Base-by-base conservation (phyloP, 2,888 invertebrate species). In the Helobdella robusta region DNA sequence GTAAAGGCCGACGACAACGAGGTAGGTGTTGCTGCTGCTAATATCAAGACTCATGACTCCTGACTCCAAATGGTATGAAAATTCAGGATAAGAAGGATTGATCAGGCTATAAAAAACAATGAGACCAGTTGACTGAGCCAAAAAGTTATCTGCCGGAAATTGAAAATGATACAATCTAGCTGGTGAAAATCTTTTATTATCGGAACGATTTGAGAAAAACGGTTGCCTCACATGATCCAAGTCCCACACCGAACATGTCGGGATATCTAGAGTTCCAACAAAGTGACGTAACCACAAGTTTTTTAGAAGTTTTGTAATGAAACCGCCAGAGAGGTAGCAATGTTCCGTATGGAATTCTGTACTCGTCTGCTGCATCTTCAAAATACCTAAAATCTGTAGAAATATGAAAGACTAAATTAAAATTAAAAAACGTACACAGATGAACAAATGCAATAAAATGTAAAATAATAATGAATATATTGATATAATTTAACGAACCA, bases 331-430 rank as follows among this genome's bases (percentile, higher is more conserved):
- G 81, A 0, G 95, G 95, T 63, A 95, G 81, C 40, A 95, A 79
- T 0, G 93, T 93, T 6, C 95, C 95, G 81, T 91, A 89, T 60
- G 88, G 88, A 61, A 91, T 90, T 63, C 91, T 86, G 78, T 86
- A 94, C 78, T 94, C 93, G 80, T 95, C 95, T 0, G 93, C 89
- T 0, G 89, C 89, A 80, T 95, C 94, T 76, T 95, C 92, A 87
- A 90, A 95, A 79, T 93, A 95, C 72, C 89, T 87, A 81, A 92
- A 95, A 82, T 95, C 94, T 87, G 69, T 8, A 69, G 20, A n/a
- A 20, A 32, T 6, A 25, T 34, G 15, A 1, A 48, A 48, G 8
- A 15, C 20, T 48, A 23, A 4, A 4, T 48, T 48, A 15, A 15
- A 40, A 48, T 20, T 23, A 5, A 23, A 25, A 48, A 48, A 48